Conservation (phyloP, 2,113 vertebrate species). For the Phyllostomus hastatus region DNA sequence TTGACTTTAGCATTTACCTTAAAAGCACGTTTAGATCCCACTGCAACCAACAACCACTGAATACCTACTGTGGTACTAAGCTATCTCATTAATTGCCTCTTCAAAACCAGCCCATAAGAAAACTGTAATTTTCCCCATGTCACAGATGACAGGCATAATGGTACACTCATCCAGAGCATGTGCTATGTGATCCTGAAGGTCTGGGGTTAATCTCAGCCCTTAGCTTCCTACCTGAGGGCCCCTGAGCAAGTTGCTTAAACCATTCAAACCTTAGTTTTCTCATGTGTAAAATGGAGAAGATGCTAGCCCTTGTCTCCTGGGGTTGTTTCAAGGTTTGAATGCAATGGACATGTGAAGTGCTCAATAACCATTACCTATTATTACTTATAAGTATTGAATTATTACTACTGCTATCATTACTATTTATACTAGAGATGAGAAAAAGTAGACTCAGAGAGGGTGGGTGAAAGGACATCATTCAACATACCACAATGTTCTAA, state of each 20-base stretch:
- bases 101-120: background rate
- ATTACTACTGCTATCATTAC: background rate
- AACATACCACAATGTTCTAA: background rate
- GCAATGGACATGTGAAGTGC: background rate
- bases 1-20: background rate
- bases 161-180: background rate
- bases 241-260: background rate
- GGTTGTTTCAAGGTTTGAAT: background rate
- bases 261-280: background rate
- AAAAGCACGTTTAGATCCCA: background rate
- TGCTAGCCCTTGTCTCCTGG: background rate
- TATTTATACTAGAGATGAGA: background rate
- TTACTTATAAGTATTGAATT: background rate
- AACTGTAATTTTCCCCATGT: background rate
- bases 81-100: background rate
- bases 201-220: background rate
- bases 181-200: accelerated
- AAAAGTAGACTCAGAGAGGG: background rate
- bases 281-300: background rate
- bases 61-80: background rate
- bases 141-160: background rate
- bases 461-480: background rate
- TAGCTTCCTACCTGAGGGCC: background rate
- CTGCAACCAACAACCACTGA: background rate
- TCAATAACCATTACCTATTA: background rate